Percentiles rank a stretch among this genome's conserved stretches.
Conservation (phyloP, 2,113 vertebrate genomes). For the human (Homo sapiens) region GRCh38 chr3:195838001-195838500, state of each 20-base stretch:
- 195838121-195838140: not conserved
- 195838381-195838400: too few relatives aligned
- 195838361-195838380: not conserved
- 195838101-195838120: not conserved
- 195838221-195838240: rapidly evolving
- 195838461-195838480: too few relatives aligned
- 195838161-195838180: not conserved
- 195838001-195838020: not conserved
- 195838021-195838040: too few relatives aligned
- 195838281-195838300: not conserved
- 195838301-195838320: not conserved
- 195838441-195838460: too few relatives aligned
- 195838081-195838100: rapidly evolving
- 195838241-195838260: not conserved
- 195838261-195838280: not conserved
- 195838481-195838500: too few relatives aligned
- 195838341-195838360: not conserved
- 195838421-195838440: too few relatives aligned
- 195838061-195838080: rapidly evolving
- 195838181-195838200: not conserved
- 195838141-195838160: too few relatives aligned
- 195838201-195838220: too few relatives aligned
- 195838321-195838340: not conserved
- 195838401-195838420: not conserved
- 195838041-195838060: not conserved